A percentile compares a stretch with the other conserved stretches of the same genome.
Conservation (phyloP, 2,113 vertebrate species). For the Tragelaphus scriptus region DNA sequence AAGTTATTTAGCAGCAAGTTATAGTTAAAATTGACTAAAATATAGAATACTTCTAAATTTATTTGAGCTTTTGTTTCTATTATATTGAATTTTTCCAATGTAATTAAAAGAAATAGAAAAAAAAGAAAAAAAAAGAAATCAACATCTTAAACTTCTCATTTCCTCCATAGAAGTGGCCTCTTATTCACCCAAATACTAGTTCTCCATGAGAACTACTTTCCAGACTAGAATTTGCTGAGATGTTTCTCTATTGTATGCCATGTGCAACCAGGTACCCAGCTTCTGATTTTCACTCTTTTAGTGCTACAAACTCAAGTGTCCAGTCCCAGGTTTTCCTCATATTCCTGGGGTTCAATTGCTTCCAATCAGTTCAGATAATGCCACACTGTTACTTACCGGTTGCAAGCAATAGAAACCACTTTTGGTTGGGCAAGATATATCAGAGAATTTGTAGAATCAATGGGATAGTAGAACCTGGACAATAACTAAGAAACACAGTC, state of each 20-base stretch:
- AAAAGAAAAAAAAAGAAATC: not conserved
- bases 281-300: not conserved
- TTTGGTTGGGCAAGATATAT: not conserved
- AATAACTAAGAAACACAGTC: not conserved
- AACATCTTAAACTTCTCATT: not conserved
- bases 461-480: not conserved
- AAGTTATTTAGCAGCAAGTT: not conserved
- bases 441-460: not conserved
- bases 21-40: not conserved
- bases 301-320: not conserved
- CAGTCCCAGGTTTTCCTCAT: not conserved
- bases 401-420: not conserved
- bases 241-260: not conserved
- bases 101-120: not conserved
- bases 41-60: not conserved
- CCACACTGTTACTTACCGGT: not conserved
- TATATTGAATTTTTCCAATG: not conserved
- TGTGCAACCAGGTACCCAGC: fast-evolving
- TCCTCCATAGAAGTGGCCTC: not conserved
- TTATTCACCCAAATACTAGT: not conserved
- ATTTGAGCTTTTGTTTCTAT: not conserved
- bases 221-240: not conserved
- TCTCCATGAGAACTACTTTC: not conserved
- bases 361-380: not conserved
- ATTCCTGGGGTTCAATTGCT: not conserved